Evolutionary conservation across 2,113 vertebrate species (phyloP), one percentile per base, ranked within the genome.

Genomic region (Otus sunia): DNA sequence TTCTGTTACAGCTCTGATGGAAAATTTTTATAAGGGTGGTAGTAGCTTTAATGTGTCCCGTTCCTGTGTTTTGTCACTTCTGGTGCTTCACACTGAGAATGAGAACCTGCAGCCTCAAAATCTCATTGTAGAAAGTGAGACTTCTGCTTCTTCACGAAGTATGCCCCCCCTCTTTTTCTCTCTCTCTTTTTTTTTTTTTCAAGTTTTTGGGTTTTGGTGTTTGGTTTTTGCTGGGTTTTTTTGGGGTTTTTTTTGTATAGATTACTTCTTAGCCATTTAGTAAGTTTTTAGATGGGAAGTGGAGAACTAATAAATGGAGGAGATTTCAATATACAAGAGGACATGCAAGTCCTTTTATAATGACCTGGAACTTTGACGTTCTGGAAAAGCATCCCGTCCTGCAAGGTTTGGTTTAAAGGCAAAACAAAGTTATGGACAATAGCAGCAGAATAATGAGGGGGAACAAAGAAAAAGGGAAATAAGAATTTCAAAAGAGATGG

Each of bases 381-480:
- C 20, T n/a, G 45, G 39, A 16, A 56, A 11, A 36, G 21, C n/a
- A 10, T 30, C 13, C 6, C 3, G 22, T 5, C 30, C 41, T 3
- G 12, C 34, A 15, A 5, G 23, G 20, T 16, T 11, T 47, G 27
- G 22, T 45, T 15, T 30, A 12, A 37, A 50, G 58, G 15, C 1
- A 0, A 34, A 69, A 23, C 6, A 10, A 12, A 59, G 18, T 14
- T 36, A 8, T 0, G 9, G 34, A 27, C 30, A 39, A 17, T 3
- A 47, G 8, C 32, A 7, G 53, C 45, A 19, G 13, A 12, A 8
- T 17, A 62, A 26, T 39, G 14, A 37, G 19, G 21, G 22, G 3
- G 9, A 37, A 12, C 5, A 14, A 13, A 29, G 5, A 2, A 11
- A 22, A 56, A 12, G 12, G 9, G 20, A 15, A 6, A 6, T 4